Base-by-base conservation (phyloP, 2,888 invertebrate species). In the Scaptodrosophila latifasciaeformis region DNA sequence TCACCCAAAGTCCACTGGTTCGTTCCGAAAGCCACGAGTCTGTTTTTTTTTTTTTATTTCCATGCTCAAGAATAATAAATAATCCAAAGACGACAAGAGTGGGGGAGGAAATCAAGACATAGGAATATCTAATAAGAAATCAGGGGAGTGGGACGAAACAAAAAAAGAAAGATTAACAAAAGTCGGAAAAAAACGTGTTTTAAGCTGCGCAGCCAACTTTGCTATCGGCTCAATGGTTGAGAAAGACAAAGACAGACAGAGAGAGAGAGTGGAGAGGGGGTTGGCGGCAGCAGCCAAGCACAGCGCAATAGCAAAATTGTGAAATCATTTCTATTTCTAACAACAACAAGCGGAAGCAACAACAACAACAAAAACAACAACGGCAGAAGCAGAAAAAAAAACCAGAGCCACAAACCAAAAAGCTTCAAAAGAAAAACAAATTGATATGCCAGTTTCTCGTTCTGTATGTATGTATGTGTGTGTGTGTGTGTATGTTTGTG, bases 301-400 rank as follows among this genome's bases (percentile, higher is more conserved):
- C n/a, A n/a, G n/a, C n/a, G 63, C 55, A 64, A 63, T 27, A 62
- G 58, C 57, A 57, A 60, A 43, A 62, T 69, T 77, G 80, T 76
- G 76, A 76, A 76, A 76, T 76, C 79, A 76, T 76, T 76, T 77
- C 70, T 79, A 79, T 79, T 76, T 76, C 71, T 59, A 75, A 56
- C 62, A 62, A 70, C 58, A 72, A 64, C 70, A 72, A 62, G 54
- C 71, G 62, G 62, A 67, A 70, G 49, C 65, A 63, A 51, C 61
- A 54, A 57, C 43, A 62, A 49, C 55, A 57, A 48, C 60, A 58
- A 49, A 27, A 42, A 29, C 24, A 50, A 40, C 31, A 66, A 18
- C 15, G 34, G 7, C 17, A 10, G 15, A 13, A 7, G 10, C 2
- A 44, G 31, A 2, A 18, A 18, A 44, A 44, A 30, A 44, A 15